These are phyloP conservation scores for Columba janthina DNA, from an alignment of 2,113 vertebrate genomes.

Conservation along the genomic window DNA sequence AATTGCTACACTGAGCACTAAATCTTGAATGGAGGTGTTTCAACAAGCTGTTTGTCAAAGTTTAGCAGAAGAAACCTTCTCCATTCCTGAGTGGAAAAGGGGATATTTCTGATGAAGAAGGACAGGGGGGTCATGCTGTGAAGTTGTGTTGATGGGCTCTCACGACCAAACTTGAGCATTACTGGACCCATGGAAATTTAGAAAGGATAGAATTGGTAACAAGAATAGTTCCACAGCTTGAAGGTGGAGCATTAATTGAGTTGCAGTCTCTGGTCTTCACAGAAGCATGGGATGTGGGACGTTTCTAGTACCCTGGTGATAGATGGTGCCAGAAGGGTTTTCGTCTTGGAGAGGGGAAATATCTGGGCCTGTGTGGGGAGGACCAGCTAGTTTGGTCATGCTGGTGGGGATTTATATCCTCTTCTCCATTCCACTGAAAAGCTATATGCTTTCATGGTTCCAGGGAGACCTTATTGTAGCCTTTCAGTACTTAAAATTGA, in stretches of 20 bases:
- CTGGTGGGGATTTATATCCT: neutral
- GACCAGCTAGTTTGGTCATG: neutral
- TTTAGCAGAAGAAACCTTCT: neutral
- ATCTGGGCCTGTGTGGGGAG: neutral
- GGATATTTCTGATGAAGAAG: neutral
- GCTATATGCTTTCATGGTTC: neutral
- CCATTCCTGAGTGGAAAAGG: neutral
- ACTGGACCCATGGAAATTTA: neutral
- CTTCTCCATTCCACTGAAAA: neutral
- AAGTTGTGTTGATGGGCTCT: neutral
- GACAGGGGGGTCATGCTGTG: fast-evolving
- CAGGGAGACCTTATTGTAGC: too few species aligned
- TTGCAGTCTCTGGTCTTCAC: neutral
- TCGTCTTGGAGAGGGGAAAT: neutral
- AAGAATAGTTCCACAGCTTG: neutral
- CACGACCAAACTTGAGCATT: neutral
- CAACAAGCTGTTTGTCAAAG: neutral
- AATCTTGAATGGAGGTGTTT: neutral
- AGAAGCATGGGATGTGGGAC: neutral
- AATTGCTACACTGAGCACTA: neutral
- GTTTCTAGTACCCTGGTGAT: neutral
- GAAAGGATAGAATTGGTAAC: neutral
- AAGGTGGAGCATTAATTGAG: neutral
- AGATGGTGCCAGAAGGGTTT: neutral
- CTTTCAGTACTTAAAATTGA: too few species aligned